Evolutionary conservation across 1,140 invertebrate genomes (phyloP), one percentile per base, ranked within the genome.

Genomic region (Eumaeus atala): DNA sequence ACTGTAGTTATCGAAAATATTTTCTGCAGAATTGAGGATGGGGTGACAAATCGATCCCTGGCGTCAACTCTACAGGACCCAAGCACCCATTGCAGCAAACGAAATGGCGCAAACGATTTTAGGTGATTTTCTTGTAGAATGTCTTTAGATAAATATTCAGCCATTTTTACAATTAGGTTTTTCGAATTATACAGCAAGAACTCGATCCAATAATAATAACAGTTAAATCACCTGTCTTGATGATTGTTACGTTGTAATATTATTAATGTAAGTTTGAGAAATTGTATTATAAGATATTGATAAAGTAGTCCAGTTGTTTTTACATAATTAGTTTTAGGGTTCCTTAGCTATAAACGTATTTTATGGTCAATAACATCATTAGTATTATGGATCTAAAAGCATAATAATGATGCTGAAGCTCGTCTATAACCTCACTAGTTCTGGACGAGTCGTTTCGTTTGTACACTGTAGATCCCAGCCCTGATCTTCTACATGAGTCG

Each of bases 101-200:
- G 53, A 54, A 73, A 62, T 1, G 67, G 57, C 0, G 38, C 38
- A 44, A 72, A 72, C 9, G 51, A 44, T 38, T 64, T 70, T 1
- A 78, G 42, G 35, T 69, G 68, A 21, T 54, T 54, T 14, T 77
- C 66, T 14, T 77, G 64, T 51, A 82, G 57, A n/a, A 75, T 75
- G 38, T 78, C 70, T 35, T 66, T 60, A n/a, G 73, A 75, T 0
- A 76, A 9, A 55, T 70, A 75, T 67, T 79, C 73, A 8, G 37
- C 14, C 48, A 40, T 38, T 28, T 59, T 68, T 48, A n/a, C n/a
- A 50, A 52, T 10, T 28, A 53, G 33, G 14, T 16, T 21, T 12
- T 21, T 37, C 9, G 3, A 12, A 42, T 38, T 4, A 28, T 21
- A 44, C 6, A 42, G 12, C 44, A n/a, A 47, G 12, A 17, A 42